These are phyloP conservation scores for Ciconia boyciana DNA, from an alignment of 2,113 vertebrate species.

Conservation along the genomic window DNA sequence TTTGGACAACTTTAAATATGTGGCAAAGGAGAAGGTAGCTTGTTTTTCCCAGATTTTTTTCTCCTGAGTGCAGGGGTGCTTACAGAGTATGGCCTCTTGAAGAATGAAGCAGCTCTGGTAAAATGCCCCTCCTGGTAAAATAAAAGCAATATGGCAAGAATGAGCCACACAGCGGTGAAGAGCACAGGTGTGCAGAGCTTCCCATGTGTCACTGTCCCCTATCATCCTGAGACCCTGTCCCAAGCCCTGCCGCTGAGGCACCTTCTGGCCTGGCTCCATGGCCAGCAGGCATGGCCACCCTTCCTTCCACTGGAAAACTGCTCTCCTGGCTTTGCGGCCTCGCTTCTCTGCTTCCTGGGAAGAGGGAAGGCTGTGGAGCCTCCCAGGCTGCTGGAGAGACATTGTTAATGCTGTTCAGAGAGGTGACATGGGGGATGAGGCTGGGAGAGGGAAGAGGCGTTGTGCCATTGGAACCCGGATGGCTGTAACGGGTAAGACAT, in stretches of 20 bases:
- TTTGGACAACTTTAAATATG: background rate
- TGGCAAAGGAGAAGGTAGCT: background rate
- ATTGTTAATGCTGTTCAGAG: background rate
- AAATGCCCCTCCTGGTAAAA: background rate
- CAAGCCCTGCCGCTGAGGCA: background rate
- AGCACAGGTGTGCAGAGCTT: background rate
- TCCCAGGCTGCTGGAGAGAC: background rate
- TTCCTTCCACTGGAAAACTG: background rate
- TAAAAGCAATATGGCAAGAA: background rate
- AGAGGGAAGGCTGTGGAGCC: background rate
- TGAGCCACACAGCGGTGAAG: background rate
- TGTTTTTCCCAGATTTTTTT: background rate
- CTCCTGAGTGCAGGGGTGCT: background rate
- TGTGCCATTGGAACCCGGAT: background rate
- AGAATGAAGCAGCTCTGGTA: background rate
- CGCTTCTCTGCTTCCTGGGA: background rate
- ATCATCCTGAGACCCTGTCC: background rate
- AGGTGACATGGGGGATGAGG: rapidly evolving
- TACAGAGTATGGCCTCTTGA: background rate
- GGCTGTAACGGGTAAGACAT: background rate
- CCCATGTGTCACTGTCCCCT: background rate
- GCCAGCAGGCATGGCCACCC: rapidly evolving
- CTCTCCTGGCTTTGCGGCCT: background rate
- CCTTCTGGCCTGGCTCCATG: background rate
- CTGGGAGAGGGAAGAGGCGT: background rate